Evolutionary conservation across 2,797 vertebrate species (phyloP).

Genomic region (Myotis myotis): DNA sequence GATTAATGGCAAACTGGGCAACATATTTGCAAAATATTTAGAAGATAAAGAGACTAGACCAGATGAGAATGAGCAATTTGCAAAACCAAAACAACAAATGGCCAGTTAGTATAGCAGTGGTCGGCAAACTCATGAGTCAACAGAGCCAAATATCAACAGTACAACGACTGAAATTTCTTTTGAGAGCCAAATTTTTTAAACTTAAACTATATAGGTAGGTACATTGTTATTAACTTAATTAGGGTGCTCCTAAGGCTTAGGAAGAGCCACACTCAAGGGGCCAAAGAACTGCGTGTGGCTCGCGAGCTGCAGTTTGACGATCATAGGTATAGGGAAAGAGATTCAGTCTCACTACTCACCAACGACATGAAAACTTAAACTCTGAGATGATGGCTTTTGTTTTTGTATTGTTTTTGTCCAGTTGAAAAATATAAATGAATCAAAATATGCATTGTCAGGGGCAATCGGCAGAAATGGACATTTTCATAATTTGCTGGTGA

Average conservation of each 20-base stretch:
- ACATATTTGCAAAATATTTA: not conserved
- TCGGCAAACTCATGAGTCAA: no score
- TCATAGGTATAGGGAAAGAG: not conserved
- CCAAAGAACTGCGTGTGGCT: no score
- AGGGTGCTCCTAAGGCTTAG: no score
- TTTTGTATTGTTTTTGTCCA: not conserved
- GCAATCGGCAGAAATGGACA: not conserved
- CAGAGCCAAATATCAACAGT: no score
- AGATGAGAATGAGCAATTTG: not conserved
- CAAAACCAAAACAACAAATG: not conserved
- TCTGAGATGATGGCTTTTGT: not conserved
- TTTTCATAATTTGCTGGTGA: not conserved
- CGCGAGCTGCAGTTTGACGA: no score
- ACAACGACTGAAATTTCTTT: no score
- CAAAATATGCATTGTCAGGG: not conserved
- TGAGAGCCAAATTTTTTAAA: no score
- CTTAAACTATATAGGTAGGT: no score
- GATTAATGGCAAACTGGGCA: not conserved
- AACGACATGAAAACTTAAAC: not conserved
- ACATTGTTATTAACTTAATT: no score
- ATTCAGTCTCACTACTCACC: not conserved
- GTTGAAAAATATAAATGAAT: not conserved
- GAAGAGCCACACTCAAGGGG: no score
- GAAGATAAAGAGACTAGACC: not conserved
- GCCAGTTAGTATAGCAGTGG: not conserved